These are phyloP conservation scores for Calliopum simillimum DNA, from an alignment of 2,888 invertebrate genomes.

Conservation along the genomic window DNA sequence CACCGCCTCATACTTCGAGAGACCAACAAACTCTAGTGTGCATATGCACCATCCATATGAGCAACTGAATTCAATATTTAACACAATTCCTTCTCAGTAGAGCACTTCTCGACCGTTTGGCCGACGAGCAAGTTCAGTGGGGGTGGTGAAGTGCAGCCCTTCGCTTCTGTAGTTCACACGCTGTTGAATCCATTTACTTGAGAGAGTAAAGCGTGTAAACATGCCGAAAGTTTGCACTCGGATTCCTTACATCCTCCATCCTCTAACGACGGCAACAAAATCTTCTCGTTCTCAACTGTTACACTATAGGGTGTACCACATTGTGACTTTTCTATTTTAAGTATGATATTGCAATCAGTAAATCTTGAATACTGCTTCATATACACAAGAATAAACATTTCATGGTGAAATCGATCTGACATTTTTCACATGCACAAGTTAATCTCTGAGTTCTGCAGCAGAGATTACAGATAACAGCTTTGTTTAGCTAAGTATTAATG, in stretches of 20 bases:
- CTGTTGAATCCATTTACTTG: constrained; percentile 23
- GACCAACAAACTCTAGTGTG: background rate
- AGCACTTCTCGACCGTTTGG: background rate
- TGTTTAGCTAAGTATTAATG: too few relatives aligned
- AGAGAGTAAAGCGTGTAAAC: constrained; percentile 23
- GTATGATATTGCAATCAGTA: too few relatives aligned
- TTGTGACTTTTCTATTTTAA: too few relatives aligned
- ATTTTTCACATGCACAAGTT: too few relatives aligned
- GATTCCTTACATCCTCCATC: background rate
- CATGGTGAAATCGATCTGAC: too few relatives aligned
- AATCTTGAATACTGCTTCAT: too few relatives aligned
- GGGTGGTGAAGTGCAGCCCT: background rate
- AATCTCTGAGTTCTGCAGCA: too few relatives aligned
- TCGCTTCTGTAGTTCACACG: constrained; percentile 52
- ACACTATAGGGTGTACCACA: too few relatives aligned
- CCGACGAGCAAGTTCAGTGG: background rate
- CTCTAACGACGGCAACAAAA: background rate
- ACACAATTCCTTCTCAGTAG: constrained; percentile 13
- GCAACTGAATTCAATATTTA: constrained; percentile 24
- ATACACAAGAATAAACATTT: too few relatives aligned
- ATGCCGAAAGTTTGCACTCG: constrained; percentile 16
- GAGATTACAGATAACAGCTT: too few relatives aligned
- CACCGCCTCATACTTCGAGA: background rate
- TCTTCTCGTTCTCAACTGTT: background rate
- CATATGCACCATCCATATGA: constrained; percentile 6